These are phyloP conservation scores for Kryptolebias ocellatus DNA, from an alignment of 2,797 vertebrate genomes.

Conservation along the genomic window DNA sequence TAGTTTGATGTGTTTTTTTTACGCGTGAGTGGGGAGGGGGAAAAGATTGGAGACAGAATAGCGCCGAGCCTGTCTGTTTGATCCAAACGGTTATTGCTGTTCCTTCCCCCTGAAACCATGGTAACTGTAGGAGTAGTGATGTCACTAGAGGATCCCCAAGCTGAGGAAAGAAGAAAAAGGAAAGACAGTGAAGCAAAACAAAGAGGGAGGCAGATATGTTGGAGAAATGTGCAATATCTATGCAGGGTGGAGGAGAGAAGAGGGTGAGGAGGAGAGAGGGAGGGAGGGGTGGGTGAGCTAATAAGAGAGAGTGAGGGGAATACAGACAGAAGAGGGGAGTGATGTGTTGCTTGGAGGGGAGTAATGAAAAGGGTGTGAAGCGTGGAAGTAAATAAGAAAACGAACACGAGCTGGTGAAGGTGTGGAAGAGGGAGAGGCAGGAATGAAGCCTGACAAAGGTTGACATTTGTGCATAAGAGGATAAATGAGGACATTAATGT, in stretches of 20 bases:
- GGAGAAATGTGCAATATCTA: constrained; percentile 69
- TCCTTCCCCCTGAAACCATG: constrained; percentile 72
- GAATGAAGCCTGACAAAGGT: constrained; percentile 67
- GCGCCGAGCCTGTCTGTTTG: constrained; percentile 41
- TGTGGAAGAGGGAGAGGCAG: constrained; percentile 29
- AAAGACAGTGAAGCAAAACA: constrained; percentile 49
- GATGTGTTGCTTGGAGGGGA: constrained; percentile 18
- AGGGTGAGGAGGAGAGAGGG: too few relatives aligned
- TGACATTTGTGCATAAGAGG: constrained; percentile 87
- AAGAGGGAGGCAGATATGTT: constrained; percentile 34
- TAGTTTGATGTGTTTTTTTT: not conserved
- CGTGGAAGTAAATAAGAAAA: constrained; percentile 47
- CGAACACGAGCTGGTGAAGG: constrained; percentile 34
- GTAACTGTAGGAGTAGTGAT: constrained; percentile 74
- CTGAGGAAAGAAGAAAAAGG: constrained; percentile 29
- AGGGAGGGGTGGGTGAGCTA: constrained; percentile 10
- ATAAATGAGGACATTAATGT: constrained; percentile 87
- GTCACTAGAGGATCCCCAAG: constrained; percentile 73
- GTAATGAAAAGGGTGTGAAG: constrained; percentile 38
- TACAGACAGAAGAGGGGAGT: constrained; percentile 26
- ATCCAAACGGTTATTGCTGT: constrained; percentile 62
- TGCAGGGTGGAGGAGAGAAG: constrained; percentile 27
- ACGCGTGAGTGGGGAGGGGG: not conserved
- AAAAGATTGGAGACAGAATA: constrained; percentile 12
- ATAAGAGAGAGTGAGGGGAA: constrained; percentile 42